phyloP scores from a whole-genome alignment of 2,797 vertebrate species.

The Tiaroga cobitis region DNA sequence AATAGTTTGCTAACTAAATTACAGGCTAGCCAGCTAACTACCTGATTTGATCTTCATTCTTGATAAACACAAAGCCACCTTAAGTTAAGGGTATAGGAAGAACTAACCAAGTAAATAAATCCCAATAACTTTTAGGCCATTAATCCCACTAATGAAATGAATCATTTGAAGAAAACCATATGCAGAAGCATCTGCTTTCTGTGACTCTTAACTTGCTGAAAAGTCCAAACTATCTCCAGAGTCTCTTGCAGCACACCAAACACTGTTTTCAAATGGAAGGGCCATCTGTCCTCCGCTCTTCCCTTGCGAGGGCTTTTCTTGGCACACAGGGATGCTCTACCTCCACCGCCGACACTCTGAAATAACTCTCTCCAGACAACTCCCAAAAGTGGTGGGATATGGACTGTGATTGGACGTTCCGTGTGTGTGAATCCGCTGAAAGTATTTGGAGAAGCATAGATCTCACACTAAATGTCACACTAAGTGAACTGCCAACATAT shows the following conservation, averaged over 20 bases:
- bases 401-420: constrained; percentile 58
- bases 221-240: constrained; percentile 60
- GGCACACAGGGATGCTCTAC: constrained; percentile 67
- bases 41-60: not conserved
- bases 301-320: constrained; percentile 68
- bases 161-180: constrained; percentile 77
- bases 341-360: constrained; percentile 61
- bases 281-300: constrained; percentile 77
- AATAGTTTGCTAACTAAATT: not conserved
- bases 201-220: constrained; percentile 65
- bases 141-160: constrained; percentile 59
- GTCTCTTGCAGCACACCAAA: constrained; percentile 64
- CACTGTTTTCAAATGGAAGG: constrained; percentile 70
- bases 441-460: constrained; percentile 59
- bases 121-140: constrained; percentile 61
- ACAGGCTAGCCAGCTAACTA: not conserved
- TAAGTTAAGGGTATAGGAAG: constrained; percentile 8
- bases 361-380: constrained; percentile 71
- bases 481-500: constrained; percentile 63
- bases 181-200: constrained; percentile 75
- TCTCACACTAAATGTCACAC: constrained; percentile 61
- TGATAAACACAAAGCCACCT: not conserved
- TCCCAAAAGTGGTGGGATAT: constrained; percentile 61
- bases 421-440: constrained; percentile 60
- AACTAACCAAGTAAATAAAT: constrained; percentile 14